phyloP scores from a whole-genome alignment of 35 echinoderm and acorn worm species.

The Apostichopus japonicus region DNA sequence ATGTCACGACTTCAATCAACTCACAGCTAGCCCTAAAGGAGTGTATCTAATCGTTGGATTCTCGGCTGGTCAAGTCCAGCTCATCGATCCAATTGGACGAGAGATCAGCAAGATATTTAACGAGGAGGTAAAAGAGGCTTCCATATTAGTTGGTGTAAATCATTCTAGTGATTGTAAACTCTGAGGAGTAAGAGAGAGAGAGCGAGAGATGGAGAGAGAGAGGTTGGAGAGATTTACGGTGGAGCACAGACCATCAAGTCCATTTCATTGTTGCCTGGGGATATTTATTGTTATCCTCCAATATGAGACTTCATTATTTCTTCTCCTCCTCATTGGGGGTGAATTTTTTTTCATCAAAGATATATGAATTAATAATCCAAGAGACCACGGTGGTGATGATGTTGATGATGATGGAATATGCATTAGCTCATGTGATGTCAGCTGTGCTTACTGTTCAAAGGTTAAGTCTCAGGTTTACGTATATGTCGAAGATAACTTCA shows the following conservation, averaged over 20 bases:
- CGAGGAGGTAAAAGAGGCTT: slow-evolving; percentile 77
- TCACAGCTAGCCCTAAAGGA: slow-evolving; percentile 88
- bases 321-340: no score
- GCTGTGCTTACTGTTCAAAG: no score
- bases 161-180: neutral
- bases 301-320: neutral
- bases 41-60: slow-evolving; percentile 93
- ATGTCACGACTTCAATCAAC: slow-evolving; percentile 96
- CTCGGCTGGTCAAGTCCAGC: slow-evolving; percentile 97
- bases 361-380: no score
- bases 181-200: neutral
- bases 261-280: neutral
- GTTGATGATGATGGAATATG: no score
- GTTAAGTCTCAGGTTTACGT: no score
- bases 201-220: neutral
- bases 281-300: neutral
- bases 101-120: slow-evolving; percentile 96
- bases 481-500: no score
- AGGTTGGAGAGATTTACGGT: neutral
- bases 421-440: no score
- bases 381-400: no score
- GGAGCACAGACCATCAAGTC: neutral
- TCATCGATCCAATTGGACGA: slow-evolving; percentile 93
- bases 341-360: no score
- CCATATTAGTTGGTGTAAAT: neutral